Base-by-base conservation (phyloP, 1,140 invertebrate species). In the Zeugodacus cucurbitae region DNA sequence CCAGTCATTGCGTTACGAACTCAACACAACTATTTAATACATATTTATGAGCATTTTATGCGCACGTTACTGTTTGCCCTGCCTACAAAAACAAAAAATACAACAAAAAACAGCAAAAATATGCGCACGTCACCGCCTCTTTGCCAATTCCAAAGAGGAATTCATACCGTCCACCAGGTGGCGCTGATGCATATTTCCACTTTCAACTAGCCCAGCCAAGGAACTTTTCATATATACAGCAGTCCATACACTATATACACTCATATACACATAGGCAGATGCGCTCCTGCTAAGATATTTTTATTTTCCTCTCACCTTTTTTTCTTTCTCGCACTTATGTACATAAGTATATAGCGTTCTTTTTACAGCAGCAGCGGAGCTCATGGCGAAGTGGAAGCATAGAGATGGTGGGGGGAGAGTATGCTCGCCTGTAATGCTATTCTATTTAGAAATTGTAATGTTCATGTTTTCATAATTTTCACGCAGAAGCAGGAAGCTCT, bases 391-490 rank as follows among this genome's bases (percentile, higher is more conserved):
- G 58, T 5, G 5, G 3, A 17, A 54, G 48, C 48, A n/a, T n/a
- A n/a, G 48, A 54, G 8, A 2, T 2, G 11, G 14, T 54, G 48
- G 48, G 14, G 3, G 17, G 11, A 17, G 14, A 62, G 59, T 7
- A 62, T 74, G 34, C 34, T 32, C 67, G 14, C 4, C 67, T 5
- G 34, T 41, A 41, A 74, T 74, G 67, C 1, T 6, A 74, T 37
- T 41, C 67, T 41, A 41, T 41, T 74, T 74, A 37, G 34, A 74
- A 74, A 74, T 74, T 74, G 6, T 74, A 41, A 74, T 74, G 67
- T 37, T 74, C 32, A 74, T 74, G 37, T 74, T 74, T 74, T 37
- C 67, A 74, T 41, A 74, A 74, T 41, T 74, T 74, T 41, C 34
- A 32, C 67, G 6, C 32, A 74, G 14, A 14, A 32, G 67, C 32